Evolutionary conservation across 2,888 invertebrate species (phyloP).

Genomic region (Philaethria dido): DNA sequence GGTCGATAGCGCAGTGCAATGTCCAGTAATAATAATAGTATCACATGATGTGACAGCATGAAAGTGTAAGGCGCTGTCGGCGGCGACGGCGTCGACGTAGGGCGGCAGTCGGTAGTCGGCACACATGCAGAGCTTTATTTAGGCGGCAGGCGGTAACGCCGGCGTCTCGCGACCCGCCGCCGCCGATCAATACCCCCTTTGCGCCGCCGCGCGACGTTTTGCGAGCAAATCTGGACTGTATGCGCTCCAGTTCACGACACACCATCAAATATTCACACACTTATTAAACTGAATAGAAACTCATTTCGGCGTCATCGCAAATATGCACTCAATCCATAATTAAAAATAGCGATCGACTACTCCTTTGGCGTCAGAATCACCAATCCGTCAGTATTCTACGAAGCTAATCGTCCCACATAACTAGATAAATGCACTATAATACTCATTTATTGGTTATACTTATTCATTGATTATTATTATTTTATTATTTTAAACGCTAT

Average conservation of each 20-base stretch:
- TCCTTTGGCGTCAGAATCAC: not conserved
- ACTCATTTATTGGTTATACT: constrained; percentile 6
- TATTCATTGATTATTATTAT: constrained; percentile 5
- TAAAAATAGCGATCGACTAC: constrained; percentile 10
- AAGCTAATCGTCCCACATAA: constrained; percentile 1
- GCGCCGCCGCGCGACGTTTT: constrained; percentile 78
- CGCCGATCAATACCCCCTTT: constrained; percentile 81
- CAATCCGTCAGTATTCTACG: not conserved
- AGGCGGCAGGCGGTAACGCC: constrained; percentile 79
- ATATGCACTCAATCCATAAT: constrained; percentile 29
- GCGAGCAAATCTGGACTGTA: constrained; percentile 75
- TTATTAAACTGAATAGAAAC: constrained; percentile 74
- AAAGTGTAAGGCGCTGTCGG: constrained; percentile 51
- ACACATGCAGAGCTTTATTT: constrained; percentile 82
- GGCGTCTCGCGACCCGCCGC: constrained; percentile 77
- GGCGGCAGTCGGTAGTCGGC: constrained; percentile 61
- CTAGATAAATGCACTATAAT: not conserved
- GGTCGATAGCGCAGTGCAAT: constrained; percentile 12
- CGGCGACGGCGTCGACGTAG: constrained; percentile 57
- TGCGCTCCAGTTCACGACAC: constrained; percentile 72
- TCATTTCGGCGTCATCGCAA: constrained; percentile 41
- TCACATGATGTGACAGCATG: constrained; percentile 49
- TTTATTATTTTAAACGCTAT: constrained; percentile 8
- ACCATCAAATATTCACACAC: constrained; percentile 82
- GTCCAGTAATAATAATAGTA: constrained; percentile 22